Base-by-base conservation (phyloP, 53 echinoderm and acorn worm species). In the Actinopyga echinites region DNA sequence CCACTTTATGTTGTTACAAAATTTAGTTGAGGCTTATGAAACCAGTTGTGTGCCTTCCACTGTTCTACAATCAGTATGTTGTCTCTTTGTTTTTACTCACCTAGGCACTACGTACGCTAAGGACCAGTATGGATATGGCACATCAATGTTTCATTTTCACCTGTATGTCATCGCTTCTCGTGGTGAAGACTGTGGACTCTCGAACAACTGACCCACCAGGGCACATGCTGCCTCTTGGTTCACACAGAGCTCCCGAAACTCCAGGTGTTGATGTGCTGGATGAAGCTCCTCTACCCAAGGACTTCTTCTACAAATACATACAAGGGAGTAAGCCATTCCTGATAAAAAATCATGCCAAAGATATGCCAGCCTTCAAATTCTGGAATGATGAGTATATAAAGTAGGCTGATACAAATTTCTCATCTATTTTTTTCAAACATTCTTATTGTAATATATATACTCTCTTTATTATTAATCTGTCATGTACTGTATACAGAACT, bases 311-410 rank as follows among this genome's bases (percentile, higher is more conserved):
- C 12, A 37, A 90, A 4, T 96, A 93, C 75, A 92, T 96, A 29
- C 73, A 83, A 45, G 56, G 69, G 7, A 91, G 96, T 7, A 85
- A 79, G 44, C 96, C 96, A 5, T 83, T 93, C 20, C 40, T 96
- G 43, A 85, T 96, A 56, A 87, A 83, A 88, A 93, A 92, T 30
- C 93, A 91, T 36, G 96, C 96, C 8, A 91, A 80, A 69, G 83
- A 86, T 40, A 96, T 96, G 96, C 80, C 43, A 22, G 79, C 93
- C 20, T 96, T 89, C 75, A 74, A 86, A 69, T 69, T 93, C 7
- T 96, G 96, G 96, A 91, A 84, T 30, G 96, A 96, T 85, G 88
- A 93, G 12, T 96, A 93, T 79, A 71, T 96, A 36, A 96, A 87
- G 96, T 96, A 73, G 53, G 89, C 49, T 15, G n/a, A n/a, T n/a